Evolutionary conservation across 2,888 invertebrate species (phyloP), one percentile per base, ranked within the genome.

Genomic region (Mesorhabditis sp.): DNA sequence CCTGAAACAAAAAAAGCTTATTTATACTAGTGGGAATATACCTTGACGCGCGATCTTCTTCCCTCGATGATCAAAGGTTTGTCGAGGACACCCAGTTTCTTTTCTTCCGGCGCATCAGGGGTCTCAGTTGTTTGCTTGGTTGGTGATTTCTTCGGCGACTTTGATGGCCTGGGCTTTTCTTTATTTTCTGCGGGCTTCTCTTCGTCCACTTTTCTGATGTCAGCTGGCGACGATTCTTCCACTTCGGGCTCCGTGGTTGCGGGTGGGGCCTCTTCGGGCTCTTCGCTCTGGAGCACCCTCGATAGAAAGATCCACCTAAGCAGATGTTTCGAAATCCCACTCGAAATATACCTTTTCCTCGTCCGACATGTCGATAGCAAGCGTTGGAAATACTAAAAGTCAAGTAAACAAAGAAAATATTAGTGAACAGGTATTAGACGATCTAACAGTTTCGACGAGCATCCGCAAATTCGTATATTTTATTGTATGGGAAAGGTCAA

Each of bases 31-130:
- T 50, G 68, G 3, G 62, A 58, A 28, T 61, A 43, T 15, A 71
- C 71, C 3, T 42, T 6, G 41, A 44, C 62, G 10, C 71, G 45
- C 45, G 10, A 6, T 7, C 71, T 64, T 41, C 68, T 71, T 65
- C 71, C 71, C 28, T 71, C 71, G 62, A 71, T 45, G 13, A 68
- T 43, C 7, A 67, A 62, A 7, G 67, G 15, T 15, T 64, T 58
- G 13, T 70, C 67, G 43, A 15, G 42, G 7, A 61, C 62, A 4
- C 62, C 66, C 13, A 7, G 13, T 7, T 62, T 28, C 41, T 15
- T 15, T 15, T 13, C n/a, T 7, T 62, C 63, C 63, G 10, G 6
- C 63, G 7, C 63, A n/a, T 62, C 28, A 28, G 41, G 41, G 6
- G 10, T 28, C 41, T 62, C 63, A 7, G 7, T 10, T 50, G 58